Conservation (phyloP, 2,888 invertebrate species). For the Cantharis flavilabris region DNA sequence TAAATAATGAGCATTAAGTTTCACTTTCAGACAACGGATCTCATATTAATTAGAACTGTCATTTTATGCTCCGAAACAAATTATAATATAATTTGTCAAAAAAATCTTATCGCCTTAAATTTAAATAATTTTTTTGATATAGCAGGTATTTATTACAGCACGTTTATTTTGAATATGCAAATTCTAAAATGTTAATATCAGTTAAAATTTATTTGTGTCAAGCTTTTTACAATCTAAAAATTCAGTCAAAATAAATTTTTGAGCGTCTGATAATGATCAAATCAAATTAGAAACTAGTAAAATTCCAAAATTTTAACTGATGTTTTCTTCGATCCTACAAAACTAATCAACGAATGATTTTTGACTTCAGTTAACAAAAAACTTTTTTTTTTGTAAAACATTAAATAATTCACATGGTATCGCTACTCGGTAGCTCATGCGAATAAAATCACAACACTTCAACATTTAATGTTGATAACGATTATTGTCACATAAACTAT, state of each 20-base stretch:
- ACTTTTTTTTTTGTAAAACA: background rate
- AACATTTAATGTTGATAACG: conserved; percentile 27
- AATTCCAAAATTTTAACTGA: background rate
- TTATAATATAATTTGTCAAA: background rate
- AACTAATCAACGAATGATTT: background rate
- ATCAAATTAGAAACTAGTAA: background rate
- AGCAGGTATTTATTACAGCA: background rate
- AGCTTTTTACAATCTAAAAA: background rate
- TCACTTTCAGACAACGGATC: background rate
- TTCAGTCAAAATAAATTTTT: background rate
- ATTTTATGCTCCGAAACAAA: background rate
- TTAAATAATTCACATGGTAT: background rate
- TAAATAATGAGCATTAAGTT: background rate
- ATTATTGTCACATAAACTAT: conserved; percentile 31
- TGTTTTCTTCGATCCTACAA: background rate
- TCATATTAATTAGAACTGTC: background rate
- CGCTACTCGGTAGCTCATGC: conserved; percentile 26
- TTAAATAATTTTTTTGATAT: background rate
- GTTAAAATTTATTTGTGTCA: background rate
- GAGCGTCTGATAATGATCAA: background rate
- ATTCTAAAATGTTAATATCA: background rate
- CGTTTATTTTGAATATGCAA: background rate
- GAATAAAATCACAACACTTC: conserved; percentile 29
- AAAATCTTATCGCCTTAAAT: background rate
- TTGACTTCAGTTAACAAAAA: background rate